Evolutionary conservation across 2,797 vertebrate genomes (phyloP), one percentile per base, ranked within the genome.

Genomic region (Cossypha heuglini): DNA sequence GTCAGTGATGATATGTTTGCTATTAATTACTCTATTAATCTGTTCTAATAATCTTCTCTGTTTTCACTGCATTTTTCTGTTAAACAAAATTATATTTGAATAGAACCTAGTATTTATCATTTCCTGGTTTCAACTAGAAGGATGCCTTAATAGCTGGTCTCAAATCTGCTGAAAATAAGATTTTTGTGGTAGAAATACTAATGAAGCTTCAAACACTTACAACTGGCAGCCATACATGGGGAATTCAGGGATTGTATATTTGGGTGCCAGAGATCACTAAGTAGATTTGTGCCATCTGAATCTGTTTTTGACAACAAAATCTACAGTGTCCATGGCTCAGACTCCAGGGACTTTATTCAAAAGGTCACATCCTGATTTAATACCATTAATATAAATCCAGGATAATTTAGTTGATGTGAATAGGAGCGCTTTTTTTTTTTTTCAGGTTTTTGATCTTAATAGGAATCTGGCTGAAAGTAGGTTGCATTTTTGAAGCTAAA

Each of bases 131-230:
- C 55, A 84, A 55, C 83, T 84, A 76, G 46, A 57, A 91, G 72
- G 28, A n/a, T 71, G 14, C 87, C 79, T 87, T 92, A 75, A 87
- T 92, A 91, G 72, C 38, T 86, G 45, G 28, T 82, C 64, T 94
- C 61, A 82, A 57, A 93, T 93, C 64, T 79, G 68, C 86, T 91
- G 68, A 80, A 91, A 91, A 88, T 74, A 77, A 74, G 42, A 62
- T 93, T 93, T 94, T 89, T 62, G 18, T 80, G 75, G 78, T 74
- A 46, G 81, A 89, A 92, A 87, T 92, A 76, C 38, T 83, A 88
- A 92, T 75, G 72, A 89, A 77, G 42, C 43, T 89, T 89, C 37
- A 72, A 12, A 64, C 64, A 88, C 72, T 64, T 77, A 6, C 24
- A 63, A 79, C 57, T 64, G 45, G 45, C 68, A 93, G 75, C 29